Percentiles rank a stretch among this genome's conserved stretches.
These are phyloP conservation scores for Seira sanloemensis DNA, from an alignment of 2,888 invertebrate genomes.

Conservation along the genomic window DNA sequence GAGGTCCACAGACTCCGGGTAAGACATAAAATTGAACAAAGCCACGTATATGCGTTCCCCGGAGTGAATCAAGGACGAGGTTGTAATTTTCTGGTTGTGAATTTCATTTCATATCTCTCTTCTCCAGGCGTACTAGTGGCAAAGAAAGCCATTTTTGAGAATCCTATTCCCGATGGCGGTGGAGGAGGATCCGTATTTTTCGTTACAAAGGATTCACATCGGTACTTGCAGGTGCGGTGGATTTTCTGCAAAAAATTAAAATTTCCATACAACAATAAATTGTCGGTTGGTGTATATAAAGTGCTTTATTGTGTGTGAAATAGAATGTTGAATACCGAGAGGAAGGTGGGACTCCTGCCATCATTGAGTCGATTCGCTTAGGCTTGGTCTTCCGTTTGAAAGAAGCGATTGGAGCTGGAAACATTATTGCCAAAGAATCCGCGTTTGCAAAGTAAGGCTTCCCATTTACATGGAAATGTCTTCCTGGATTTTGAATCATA, in stretches of 20 bases:
- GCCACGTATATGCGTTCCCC: too few relatives aligned
- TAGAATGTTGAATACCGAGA: constrained; percentile 82
- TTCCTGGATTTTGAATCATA: too few relatives aligned
- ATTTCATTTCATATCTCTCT: too few relatives aligned
- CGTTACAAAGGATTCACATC: constrained; percentile 77
- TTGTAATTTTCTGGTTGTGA: too few relatives aligned
- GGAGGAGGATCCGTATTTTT: constrained; percentile 80
- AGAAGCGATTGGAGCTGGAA: constrained; percentile 85
- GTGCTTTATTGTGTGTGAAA: constrained; percentile 69
- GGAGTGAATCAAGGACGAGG: too few relatives aligned
- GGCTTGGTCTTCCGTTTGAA: constrained; percentile 91
- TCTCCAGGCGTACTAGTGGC: constrained; percentile 80
- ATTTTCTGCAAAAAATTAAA: constrained; percentile 24
- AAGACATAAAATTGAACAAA: too few relatives aligned
- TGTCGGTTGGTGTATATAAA: constrained; percentile 8
- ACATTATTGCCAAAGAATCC: constrained; percentile 84
- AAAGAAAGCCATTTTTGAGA: constrained; percentile 80
- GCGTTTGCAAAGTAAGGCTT: constrained; percentile 83
- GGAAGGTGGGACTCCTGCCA: constrained; percentile 85
- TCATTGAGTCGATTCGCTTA: constrained; percentile 88
- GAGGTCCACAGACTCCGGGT: constrained; percentile 91
- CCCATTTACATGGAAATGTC: too few relatives aligned
- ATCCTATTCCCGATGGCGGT: constrained; percentile 77
- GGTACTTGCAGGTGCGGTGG: constrained; percentile 77
- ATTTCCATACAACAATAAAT: too few relatives aligned